Evolutionary conservation across 2,797 vertebrate species (phyloP).

Genomic region (Pipistrellus kuhlii): DNA sequence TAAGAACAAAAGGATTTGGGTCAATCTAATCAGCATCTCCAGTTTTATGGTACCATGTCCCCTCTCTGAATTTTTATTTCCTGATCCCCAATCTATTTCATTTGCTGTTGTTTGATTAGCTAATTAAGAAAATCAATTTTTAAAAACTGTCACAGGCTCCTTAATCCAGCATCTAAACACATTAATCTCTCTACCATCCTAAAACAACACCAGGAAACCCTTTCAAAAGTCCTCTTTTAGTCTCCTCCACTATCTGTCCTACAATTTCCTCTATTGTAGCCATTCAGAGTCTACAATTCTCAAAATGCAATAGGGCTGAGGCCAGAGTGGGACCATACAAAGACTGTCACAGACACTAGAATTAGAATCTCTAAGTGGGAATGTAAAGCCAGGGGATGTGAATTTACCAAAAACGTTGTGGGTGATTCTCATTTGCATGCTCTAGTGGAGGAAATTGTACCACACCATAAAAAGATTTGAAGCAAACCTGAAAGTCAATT

Average conservation of each 20-base stretch:
- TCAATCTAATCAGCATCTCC: neutral
- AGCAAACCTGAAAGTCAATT: slow-evolving; percentile 20
- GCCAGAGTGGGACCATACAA: neutral
- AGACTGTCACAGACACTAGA: neutral
- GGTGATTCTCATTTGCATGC: neutral
- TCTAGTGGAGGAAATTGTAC: slow-evolving; percentile 4
- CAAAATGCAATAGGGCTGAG: neutral
- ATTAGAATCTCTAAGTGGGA: neutral
- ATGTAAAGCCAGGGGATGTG: neutral
- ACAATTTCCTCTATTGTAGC: neutral
- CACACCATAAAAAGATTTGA: neutral
- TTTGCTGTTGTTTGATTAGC: slow-evolving; percentile 29
- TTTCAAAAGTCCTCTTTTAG: neutral
- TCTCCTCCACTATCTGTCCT: neutral
- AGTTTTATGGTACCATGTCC: neutral
- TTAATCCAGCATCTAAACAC: neutral
- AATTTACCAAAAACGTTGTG: neutral
- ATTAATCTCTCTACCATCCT: neutral
- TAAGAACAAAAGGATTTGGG: neutral
- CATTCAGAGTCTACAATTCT: neutral
- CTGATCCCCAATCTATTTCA: neutral
- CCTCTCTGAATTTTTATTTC: neutral
- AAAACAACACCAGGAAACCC: neutral
- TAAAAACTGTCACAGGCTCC: neutral
- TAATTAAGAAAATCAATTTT: slow-evolving; percentile 41